Percentiles rank a stretch among this genome's conserved stretches.
phyloP scores from a whole-genome alignment of 2,113 vertebrate genomes.

The Mionectes macconnelli region DNA sequence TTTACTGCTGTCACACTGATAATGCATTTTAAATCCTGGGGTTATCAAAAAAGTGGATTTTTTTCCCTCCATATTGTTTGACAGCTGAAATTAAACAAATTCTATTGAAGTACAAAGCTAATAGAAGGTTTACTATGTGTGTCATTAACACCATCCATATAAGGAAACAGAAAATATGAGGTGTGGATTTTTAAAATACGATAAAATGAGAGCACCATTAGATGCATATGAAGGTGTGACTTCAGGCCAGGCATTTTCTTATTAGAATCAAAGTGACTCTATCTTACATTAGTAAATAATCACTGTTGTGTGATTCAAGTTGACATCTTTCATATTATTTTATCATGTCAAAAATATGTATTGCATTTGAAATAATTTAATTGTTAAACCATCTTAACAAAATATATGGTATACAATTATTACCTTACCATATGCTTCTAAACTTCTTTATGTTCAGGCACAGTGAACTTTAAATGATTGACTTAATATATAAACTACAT shows the following conservation, averaged over 20 bases:
- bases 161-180: conserved; percentile 80
- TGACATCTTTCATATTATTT: conserved; percentile 74
- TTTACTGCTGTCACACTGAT: conserved; percentile 66
- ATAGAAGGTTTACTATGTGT: conserved; percentile 87
- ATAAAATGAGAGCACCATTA: conserved; percentile 79
- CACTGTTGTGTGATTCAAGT: conserved; percentile 64
- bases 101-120: conserved; percentile 84
- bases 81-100: conserved; percentile 87
- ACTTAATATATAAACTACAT: conserved; percentile 34
- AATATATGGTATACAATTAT: conserved; percentile 45
- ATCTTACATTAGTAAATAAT: conserved; percentile 71
- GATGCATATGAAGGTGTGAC: conserved; percentile 77
- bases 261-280: conserved; percentile 75
- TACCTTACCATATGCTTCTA: conserved; percentile 30
- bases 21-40: conserved; percentile 71
- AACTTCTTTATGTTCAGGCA: conserved; percentile 50
- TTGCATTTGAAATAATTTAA: conserved; percentile 66
- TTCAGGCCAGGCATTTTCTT: conserved; percentile 74
- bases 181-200: conserved; percentile 83
- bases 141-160: conserved; percentile 87
- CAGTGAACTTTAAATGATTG: not conserved
- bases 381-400: conserved; percentile 61
- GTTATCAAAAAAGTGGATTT: conserved; percentile 67
- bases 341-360: conserved; percentile 67
- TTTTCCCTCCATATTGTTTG: conserved; percentile 63